Evolutionary conservation across 1,140 invertebrate species (phyloP), one percentile per base, ranked within the genome.

Genomic region (Coenobita brevimanus): DNA sequence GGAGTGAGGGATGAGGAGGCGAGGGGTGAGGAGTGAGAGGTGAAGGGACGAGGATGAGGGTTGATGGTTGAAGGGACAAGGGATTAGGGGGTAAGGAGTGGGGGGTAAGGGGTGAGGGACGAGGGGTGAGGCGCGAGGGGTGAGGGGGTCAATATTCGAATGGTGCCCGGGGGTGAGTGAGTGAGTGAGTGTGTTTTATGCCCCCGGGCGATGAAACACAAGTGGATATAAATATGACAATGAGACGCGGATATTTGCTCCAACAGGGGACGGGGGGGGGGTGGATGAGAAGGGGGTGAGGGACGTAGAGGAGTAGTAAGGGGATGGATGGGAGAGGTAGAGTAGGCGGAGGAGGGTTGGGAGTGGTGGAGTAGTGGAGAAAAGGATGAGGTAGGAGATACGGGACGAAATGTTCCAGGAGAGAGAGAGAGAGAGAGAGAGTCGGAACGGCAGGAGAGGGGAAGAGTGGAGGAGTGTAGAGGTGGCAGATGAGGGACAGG

Each of bases 171-270:
- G n/a, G n/a, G 54, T 57, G 54, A 13, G n/a, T n/a, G n/a, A 8
- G 1, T 62, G 30, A 27, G 69, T 64, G 83, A 78, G 75, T 79
- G 84, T 87, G 75, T 87, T 87, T 87, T 80, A 80, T 81, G 71
- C 80, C 27, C 75, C 62, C 38, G 0, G 33, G 21, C 43, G 84
- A 87, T 87, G 84, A 87, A 87, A 80, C 84, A 87, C 69, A 69
- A 87, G 75, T 80, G 84, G 84, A 73, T 81, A 87, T 87, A 87
- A 87, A 87, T 87, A 87, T 87, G 84, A 87, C 84, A 87, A 87
- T 87, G 84, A 80, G 84, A 80, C 62, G 62, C 84, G 73, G 80
- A 80, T 80, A 80, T 79, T 87, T 75, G 78, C 78, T 54, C 73
- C 71, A 36, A 33, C 71, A 62, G 83, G 67, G 83, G 73, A 78